Percentiles rank a stretch among this genome's conserved stretches.
Conservation (phyloP, 2,113 vertebrate genomes). For the Ranitomeya variabilis region DNA sequence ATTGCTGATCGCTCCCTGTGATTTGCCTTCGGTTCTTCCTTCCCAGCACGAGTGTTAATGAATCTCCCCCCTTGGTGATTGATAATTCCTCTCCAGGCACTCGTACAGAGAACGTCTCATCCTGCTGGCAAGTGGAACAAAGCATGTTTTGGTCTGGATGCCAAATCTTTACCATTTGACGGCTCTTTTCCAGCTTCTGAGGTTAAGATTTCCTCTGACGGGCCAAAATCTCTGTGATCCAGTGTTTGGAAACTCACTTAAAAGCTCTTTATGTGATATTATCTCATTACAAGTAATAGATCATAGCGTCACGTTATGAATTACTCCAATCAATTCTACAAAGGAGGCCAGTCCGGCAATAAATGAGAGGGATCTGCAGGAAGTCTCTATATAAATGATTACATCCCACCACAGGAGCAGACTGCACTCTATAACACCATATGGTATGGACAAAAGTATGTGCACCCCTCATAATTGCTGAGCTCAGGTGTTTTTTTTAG, state of each 20-base stretch:
- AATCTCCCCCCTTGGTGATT: constrained; percentile 15
- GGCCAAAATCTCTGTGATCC: constrained; percentile 48
- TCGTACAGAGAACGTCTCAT: constrained; percentile 33
- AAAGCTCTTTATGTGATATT: constrained; percentile 59
- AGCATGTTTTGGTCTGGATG: constrained; percentile 58
- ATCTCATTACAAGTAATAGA: constrained; percentile 59
- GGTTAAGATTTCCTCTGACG: constrained; percentile 56
- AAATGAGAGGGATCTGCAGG: constrained; percentile 56
- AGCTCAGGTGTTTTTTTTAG: background rate
- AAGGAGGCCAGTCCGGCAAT: constrained; percentile 25
- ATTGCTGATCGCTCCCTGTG: background rate
- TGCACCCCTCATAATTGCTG: background rate
- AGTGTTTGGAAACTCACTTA: constrained; percentile 64
- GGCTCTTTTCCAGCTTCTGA: constrained; percentile 60
- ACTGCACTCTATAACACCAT: background rate
- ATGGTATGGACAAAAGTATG: background rate
- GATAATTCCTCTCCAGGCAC: constrained; percentile 8
- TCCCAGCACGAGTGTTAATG: constrained; percentile 24
- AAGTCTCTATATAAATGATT: background rate
- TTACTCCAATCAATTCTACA: background rate
- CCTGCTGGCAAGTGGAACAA: constrained; percentile 27
- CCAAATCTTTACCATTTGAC: constrained; percentile 56
- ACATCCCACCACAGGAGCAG: background rate
- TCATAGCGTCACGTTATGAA: constrained; percentile 59
- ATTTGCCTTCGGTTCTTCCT: background rate